phyloP scores from a whole-genome alignment of 2,113 vertebrate species.

The Seriola rivoliana region DNA sequence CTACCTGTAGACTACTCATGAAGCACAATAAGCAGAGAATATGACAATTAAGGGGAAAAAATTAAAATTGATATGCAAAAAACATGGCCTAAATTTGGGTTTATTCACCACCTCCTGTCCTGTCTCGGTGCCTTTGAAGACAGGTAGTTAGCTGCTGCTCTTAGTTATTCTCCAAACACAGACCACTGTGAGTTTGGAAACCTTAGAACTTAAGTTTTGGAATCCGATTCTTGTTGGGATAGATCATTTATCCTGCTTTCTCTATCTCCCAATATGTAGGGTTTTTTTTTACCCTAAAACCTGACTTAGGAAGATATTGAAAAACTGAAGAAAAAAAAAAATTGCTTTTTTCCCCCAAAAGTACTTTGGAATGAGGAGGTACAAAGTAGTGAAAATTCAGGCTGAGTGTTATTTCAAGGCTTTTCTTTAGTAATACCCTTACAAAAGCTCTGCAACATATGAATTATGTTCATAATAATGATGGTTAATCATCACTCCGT shows the following conservation, averaged over 20 bases:
- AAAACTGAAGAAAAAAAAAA: not conserved
- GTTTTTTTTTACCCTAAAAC: conserved; percentile 10
- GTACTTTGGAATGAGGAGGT: not conserved
- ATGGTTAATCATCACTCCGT: not conserved
- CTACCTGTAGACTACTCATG: conserved; percentile 20
- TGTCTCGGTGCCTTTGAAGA: conserved; percentile 42
- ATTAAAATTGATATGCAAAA: not conserved
- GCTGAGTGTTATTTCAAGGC: not conserved
- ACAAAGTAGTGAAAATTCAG: not conserved
- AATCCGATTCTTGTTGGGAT: conserved; percentile 29
- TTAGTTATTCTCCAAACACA: conserved; percentile 51
- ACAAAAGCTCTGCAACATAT: not conserved
- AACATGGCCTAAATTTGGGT: conserved; percentile 18
- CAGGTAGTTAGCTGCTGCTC: conserved; percentile 34
- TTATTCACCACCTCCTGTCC: conserved; percentile 19
- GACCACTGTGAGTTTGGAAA: conserved; percentile 42
- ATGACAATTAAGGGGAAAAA: conserved; percentile 28
- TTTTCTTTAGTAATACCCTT: not conserved
- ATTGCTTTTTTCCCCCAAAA: not conserved
- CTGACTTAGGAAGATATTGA: not conserved
- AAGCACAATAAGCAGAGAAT: conserved; percentile 31
- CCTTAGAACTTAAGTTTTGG: conserved; percentile 42
- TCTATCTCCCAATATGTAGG: conserved; percentile 20
- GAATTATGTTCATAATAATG: not conserved
- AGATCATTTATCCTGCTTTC: conserved; percentile 35